Conservation (phyloP, 2,888 invertebrate species). For the Vandiemenella viatica region DNA sequence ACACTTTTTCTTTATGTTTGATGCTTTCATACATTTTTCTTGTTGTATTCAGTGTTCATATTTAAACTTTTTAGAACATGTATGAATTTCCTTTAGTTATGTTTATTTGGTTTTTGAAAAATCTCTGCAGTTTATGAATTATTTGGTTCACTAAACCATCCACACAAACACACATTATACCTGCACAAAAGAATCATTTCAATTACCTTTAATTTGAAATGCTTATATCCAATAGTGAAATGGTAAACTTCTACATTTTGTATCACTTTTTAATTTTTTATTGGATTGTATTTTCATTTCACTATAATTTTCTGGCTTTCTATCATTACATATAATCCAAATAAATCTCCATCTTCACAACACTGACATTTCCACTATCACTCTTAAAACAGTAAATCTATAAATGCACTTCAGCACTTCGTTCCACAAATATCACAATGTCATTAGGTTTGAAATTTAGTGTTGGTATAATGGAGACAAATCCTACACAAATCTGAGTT, state of each 20-base stretch:
- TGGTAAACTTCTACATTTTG: too few species aligned
- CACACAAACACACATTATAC: background rate
- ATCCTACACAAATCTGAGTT: background rate
- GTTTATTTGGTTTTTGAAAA: background rate
- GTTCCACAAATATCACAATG: too few species aligned
- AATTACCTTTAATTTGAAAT: background rate
- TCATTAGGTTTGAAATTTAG: too few species aligned
- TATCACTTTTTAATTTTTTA: too few species aligned
- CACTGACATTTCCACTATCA: background rate
- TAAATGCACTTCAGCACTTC: background rate
- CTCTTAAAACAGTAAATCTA: background rate
- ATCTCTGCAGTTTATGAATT: background rate
- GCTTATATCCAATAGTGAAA: too few species aligned
- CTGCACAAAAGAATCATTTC: conserved; percentile 2
- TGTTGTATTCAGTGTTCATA: conserved; percentile 7
- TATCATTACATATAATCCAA: background rate
- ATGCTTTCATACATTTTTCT: background rate
- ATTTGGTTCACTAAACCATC: background rate
- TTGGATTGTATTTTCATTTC: background rate
- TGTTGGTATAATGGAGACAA: background rate
- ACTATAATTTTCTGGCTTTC: background rate
- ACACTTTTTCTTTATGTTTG: conserved; percentile 3
- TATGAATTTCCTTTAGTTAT: background rate
- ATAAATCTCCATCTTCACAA: background rate
- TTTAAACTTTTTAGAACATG: conserved; percentile 5